A percentile compares a stretch with the other conserved stretches of the same genome.
phyloP scores from a whole-genome alignment of 2,888 invertebrate species.

The Athrips mouffetella region DNA sequence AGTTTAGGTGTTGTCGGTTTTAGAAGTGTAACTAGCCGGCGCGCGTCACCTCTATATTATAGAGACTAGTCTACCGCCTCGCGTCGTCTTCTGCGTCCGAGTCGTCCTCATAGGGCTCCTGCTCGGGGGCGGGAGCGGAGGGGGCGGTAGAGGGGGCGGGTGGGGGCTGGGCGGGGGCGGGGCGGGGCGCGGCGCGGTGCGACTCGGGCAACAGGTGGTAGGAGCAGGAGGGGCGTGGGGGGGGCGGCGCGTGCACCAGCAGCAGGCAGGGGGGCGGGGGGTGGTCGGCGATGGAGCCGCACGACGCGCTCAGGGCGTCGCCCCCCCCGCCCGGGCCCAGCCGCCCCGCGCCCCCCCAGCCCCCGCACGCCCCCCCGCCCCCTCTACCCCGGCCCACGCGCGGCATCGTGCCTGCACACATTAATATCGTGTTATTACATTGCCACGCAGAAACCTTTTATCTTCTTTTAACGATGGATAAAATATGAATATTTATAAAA shows the following conservation, averaged over 20 bases:
- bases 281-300: slow-evolving; percentile 74
- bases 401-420: slow-evolving; percentile 32
- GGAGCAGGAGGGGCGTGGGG: slow-evolving; percentile 30
- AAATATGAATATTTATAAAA: too few relatives aligned
- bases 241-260: slow-evolving; percentile 35
- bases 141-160: slow-evolving; percentile 19
- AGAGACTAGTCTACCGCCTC: too few relatives aligned
- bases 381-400: slow-evolving; percentile 23
- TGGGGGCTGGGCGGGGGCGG: slow-evolving; percentile 5
- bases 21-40: too few relatives aligned
- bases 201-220: slow-evolving; percentile 47
- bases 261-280: slow-evolving; percentile 36
- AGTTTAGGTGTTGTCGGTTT: too few relatives aligned
- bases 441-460: neutral
- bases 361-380: slow-evolving; percentile 16
- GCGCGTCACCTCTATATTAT: too few relatives aligned
- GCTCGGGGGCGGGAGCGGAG: slow-evolving; percentile 22
- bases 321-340: slow-evolving; percentile 17
- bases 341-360: slow-evolving; percentile 19
- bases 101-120: slow-evolving; percentile 14
- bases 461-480: slow-evolving; percentile 10
- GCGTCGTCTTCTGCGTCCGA: neutral
- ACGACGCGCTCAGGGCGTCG: slow-evolving; percentile 51
- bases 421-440: neutral
- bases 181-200: slow-evolving; percentile 29